Evolutionary conservation across 2,797 vertebrate genomes (phyloP).

Genomic region (Sarcophilus harrisii): DNA sequence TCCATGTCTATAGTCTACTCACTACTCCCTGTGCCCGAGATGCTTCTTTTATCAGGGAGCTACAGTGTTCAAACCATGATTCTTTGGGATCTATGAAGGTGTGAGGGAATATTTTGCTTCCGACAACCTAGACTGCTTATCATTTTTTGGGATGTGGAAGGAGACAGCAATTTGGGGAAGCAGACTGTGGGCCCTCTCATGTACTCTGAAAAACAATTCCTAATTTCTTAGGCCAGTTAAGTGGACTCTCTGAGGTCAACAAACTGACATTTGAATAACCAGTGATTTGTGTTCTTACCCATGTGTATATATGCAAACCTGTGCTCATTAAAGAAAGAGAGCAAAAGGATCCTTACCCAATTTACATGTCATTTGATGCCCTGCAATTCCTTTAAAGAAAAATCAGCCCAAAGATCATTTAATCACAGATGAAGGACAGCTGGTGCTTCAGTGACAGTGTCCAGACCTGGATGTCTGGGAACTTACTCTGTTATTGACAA

Average conservation of each 20-base stretch:
- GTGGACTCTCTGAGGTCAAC: background rate
- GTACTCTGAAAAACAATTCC: background rate
- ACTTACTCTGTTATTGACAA: background rate
- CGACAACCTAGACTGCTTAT: background rate
- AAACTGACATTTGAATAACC: background rate
- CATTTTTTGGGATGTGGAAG: background rate
- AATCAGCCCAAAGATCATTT: background rate
- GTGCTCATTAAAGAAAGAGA: background rate
- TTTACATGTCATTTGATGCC: background rate
- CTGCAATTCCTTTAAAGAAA: background rate
- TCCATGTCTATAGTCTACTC: background rate
- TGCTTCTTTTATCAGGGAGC: background rate
- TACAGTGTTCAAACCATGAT: background rate
- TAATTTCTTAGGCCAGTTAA: background rate
- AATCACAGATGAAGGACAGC: background rate
- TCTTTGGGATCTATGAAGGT: background rate
- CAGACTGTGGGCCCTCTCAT: background rate
- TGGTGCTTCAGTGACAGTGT: background rate
- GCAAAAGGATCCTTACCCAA: background rate
- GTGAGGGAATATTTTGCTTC: too few relatives aligned
- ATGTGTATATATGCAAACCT: background rate
- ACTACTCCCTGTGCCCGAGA: background rate
- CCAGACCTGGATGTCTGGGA: background rate
- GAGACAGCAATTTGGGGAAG: too few relatives aligned
- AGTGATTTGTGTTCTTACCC: background rate